Evolutionary conservation across 2,113 vertebrate species (phyloP).

Genomic region (Cettia cetti): DNA sequence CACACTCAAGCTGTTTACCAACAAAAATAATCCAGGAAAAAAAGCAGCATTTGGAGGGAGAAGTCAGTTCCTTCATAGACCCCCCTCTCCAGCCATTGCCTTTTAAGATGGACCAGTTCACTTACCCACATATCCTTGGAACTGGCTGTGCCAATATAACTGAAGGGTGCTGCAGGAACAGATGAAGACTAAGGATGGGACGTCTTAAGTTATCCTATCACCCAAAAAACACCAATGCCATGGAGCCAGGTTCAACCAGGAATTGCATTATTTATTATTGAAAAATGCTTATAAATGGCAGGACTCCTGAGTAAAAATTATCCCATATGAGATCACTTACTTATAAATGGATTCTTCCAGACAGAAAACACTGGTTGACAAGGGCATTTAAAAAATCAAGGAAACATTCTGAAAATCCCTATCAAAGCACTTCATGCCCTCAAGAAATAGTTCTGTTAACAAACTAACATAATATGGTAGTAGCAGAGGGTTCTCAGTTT

Average conservation of each 20-base stretch:
- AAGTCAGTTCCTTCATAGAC: not conserved
- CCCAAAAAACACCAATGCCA: not conserved
- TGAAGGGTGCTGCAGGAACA: not conserved
- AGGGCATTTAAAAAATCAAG: not conserved
- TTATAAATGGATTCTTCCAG: not conserved
- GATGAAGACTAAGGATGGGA: not conserved
- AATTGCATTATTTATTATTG: not conserved
- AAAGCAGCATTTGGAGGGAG: not conserved
- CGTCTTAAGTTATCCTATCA: not conserved
- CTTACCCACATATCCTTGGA: not conserved
- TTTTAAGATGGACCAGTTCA: not conserved
- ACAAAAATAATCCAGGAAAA: not conserved
- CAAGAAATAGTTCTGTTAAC: not conserved
- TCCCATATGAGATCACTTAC: not conserved
- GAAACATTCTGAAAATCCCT: not conserved
- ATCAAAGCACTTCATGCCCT: not conserved
- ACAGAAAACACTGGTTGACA: not conserved
- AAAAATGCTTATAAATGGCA: not conserved
- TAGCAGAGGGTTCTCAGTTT: not conserved
- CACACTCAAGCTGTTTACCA: not conserved
- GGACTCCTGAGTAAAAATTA: not conserved
- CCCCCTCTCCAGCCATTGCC: fast-evolving
- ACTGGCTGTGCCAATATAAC: not conserved
- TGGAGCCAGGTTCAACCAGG: not conserved
- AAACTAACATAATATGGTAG: not conserved